Evolutionary conservation across 2,888 invertebrate species (phyloP).

Genomic region (Thymelicus lineola): DNA sequence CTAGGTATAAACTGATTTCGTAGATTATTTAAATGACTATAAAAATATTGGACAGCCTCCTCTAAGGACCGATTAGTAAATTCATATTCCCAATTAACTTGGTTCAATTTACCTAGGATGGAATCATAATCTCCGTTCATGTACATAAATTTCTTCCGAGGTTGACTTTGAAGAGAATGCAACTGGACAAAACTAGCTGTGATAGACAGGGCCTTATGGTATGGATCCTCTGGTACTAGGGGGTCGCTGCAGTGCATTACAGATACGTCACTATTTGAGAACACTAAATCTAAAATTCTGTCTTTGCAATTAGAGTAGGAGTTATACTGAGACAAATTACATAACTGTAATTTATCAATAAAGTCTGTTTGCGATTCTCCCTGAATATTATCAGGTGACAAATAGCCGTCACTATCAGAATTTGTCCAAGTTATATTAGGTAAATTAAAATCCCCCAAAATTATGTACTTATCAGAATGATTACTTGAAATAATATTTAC

Average conservation of each 20-base stretch:
- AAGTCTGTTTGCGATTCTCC: conserved; percentile 11
- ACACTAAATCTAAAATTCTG: conserved; percentile 20
- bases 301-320: conserved; percentile 11
- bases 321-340: conserved; percentile 26
- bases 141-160: not conserved
- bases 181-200: not conserved
- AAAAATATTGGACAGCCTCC: not conserved
- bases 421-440: conserved; percentile 23
- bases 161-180: not conserved
- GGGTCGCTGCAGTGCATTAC: not conserved
- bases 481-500: not conserved
- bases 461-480: conserved; percentile 2
- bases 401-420: not conserved
- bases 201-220: not conserved
- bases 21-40: not conserved
- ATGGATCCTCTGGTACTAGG: not conserved
- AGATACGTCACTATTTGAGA: conserved; percentile 13
- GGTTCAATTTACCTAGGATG: not conserved
- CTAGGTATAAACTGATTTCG: not conserved
- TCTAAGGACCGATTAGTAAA: not conserved
- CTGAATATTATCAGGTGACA: not conserved
- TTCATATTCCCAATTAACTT: not conserved
- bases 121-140: not conserved
- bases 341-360: conserved; percentile 10
- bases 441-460: not conserved